Conservation (phyloP, 1,140 invertebrate genomes). For the Halictus rubicundus region DNA sequence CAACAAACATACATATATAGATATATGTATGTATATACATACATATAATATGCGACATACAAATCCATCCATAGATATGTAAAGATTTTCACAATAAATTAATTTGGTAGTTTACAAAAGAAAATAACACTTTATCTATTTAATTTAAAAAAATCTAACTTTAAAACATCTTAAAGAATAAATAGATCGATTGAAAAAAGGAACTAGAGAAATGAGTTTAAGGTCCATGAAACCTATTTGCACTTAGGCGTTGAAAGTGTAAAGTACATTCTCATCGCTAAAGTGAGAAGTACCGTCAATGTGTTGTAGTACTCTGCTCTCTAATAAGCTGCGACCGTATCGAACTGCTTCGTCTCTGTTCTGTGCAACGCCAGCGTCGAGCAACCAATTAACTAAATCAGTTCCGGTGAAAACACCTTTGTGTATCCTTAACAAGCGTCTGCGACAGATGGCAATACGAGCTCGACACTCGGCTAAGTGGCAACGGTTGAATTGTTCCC, state of each 20-base stretch:
- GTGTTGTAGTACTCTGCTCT: constrained; percentile 91
- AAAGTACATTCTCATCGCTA: constrained; percentile 86
- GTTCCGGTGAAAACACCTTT: constrained; percentile 90
- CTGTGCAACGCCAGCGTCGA: constrained; percentile 87
- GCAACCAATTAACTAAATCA: constrained; percentile 92
- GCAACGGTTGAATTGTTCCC: constrained; percentile 93
- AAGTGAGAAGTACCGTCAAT: constrained; percentile 92
- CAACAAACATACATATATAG: too few relatives aligned
- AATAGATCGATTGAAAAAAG: constrained; percentile 9
- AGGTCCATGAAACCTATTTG: neutral
- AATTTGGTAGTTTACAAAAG: neutral
- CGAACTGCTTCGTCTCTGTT: constrained; percentile 88
- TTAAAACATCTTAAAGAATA: neutral
- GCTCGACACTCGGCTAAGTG: constrained; percentile 90
- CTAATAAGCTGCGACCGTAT: constrained; percentile 91
- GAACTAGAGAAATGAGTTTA: constrained; percentile 12
- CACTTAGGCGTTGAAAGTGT: constrained; percentile 82
- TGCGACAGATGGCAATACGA: constrained; percentile 86
- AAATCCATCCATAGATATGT: neutral
- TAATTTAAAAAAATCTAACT: neutral
- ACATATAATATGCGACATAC: neutral
- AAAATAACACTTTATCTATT: neutral
- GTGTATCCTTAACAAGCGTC: constrained; percentile 88
- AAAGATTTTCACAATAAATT: neutral
- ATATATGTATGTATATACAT: too few relatives aligned